A percentile compares a stretch with the other conserved stretches of the same genome.
Evolutionary conservation across 2,888 invertebrate genomes (phyloP).

Genomic region (Ceraclea dissimilis): DNA sequence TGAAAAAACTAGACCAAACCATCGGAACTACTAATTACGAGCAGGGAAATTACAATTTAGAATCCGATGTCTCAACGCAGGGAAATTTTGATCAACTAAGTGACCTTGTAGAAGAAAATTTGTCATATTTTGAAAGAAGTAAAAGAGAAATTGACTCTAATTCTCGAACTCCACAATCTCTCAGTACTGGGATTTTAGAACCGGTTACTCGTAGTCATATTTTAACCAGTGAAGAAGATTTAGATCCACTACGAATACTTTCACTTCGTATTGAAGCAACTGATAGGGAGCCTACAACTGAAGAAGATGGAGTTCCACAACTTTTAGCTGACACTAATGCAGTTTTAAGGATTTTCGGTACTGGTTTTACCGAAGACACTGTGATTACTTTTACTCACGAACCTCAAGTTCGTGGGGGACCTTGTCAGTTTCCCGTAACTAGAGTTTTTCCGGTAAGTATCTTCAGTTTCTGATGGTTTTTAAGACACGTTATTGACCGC

Average conservation of each 20-base stretch:
- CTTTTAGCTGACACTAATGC: conserved; percentile 55
- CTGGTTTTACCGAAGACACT: conserved; percentile 57
- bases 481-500: too few species aligned
- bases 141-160: background rate
- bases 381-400: conserved; percentile 65
- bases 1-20: too few species aligned
- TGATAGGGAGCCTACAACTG: conserved; percentile 47
- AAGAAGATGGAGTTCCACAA: conserved; percentile 57
- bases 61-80: too few species aligned
- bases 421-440: conserved; percentile 56
- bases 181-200: background rate
- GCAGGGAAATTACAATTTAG: too few species aligned
- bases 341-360: conserved; percentile 66
- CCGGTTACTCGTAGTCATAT: background rate
- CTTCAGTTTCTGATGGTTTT: background rate
- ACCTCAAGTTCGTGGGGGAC: conserved; percentile 43
- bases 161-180: background rate
- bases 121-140: background rate
- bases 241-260: conserved; percentile 33
- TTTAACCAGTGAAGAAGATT: background rate
- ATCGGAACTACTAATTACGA: too few species aligned
- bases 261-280: conserved; percentile 53
- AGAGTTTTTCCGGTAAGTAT: conserved; percentile 42
- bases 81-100: too few species aligned
- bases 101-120: background rate